These are phyloP conservation scores for Brachypodius melanocephalos DNA, from an alignment of 2,113 vertebrate genomes.

Conservation along the genomic window DNA sequence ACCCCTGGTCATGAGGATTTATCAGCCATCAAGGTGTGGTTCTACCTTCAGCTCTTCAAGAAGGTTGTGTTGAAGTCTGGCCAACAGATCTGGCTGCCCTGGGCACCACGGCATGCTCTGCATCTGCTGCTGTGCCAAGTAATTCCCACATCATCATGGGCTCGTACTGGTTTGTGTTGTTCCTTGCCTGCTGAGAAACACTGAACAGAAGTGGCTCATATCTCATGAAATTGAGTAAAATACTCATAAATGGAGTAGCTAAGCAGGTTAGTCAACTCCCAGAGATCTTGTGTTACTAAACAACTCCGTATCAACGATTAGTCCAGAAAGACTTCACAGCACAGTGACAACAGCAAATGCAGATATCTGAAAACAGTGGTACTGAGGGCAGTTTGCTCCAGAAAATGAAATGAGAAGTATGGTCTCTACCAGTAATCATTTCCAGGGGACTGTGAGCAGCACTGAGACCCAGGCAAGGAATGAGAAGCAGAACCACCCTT, in stretches of 20 bases:
- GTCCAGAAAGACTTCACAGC: neutral
- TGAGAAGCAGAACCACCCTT: neutral
- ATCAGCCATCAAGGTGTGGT: neutral
- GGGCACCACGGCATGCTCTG: fast-evolving
- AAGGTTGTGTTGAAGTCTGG: neutral
- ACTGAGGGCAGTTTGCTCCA: neutral
- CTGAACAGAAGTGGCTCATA: neutral
- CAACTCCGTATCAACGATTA: neutral
- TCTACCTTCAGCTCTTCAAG: neutral
- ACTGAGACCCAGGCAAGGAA: neutral
- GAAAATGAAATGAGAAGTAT: neutral
- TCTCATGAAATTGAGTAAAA: neutral
- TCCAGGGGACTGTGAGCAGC: neutral
- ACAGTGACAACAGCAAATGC: neutral
- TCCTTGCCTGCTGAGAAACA: neutral
- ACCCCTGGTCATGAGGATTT: neutral
- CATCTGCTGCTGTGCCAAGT: neutral
- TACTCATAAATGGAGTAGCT: neutral
- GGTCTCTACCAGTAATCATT: neutral
- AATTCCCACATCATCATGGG: neutral
- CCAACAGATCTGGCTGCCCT: neutral
- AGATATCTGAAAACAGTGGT: neutral
- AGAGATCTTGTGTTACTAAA: neutral
- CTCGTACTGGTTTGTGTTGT: neutral
- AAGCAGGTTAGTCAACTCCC: neutral